Evolutionary conservation across 92 coral and sea anemone genomes (phyloP).

Genomic region (Epizoanthus stellaris): DNA sequence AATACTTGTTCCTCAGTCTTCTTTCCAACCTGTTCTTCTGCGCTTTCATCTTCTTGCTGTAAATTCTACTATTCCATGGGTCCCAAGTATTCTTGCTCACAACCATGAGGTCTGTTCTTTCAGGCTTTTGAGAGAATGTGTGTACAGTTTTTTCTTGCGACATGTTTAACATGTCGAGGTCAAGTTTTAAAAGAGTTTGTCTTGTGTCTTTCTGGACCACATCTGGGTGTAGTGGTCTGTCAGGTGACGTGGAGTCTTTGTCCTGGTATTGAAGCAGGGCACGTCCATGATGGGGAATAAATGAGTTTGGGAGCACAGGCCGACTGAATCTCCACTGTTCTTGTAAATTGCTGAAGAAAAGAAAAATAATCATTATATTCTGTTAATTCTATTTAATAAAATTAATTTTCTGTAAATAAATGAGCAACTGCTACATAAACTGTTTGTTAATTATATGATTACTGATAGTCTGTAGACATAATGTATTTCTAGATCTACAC

Average conservation of each 20-base stretch:
- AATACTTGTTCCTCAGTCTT: conserved; percentile 50
- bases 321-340: conserved; percentile 79
- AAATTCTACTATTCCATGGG: conserved; percentile 34
- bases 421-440: too few relatives aligned
- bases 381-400: neutral
- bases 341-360: conserved; percentile 65
- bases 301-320: conserved; percentile 67
- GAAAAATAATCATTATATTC: neutral
- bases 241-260: conserved; percentile 10
- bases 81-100: conserved; percentile 80
- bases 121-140: conserved; percentile 38
- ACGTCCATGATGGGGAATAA: conserved; percentile 80
- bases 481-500: too few relatives aligned
- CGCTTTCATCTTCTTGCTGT: conserved; percentile 48
- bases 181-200: conserved; percentile 27
- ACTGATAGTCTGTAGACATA: too few relatives aligned
- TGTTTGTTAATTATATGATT: too few relatives aligned
- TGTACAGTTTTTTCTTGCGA: conserved; percentile 52
- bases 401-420: too few relatives aligned
- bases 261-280: conserved; percentile 90
- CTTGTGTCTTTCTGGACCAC: conserved; percentile 22
- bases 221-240: conserved; percentile 8
- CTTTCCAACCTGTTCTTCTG: conserved; percentile 57
- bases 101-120: conserved; percentile 81
- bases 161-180: conserved; percentile 54